Evolutionary conservation across 2,113 vertebrate species (phyloP).

Genomic region (Cromileptes altivelis): DNA sequence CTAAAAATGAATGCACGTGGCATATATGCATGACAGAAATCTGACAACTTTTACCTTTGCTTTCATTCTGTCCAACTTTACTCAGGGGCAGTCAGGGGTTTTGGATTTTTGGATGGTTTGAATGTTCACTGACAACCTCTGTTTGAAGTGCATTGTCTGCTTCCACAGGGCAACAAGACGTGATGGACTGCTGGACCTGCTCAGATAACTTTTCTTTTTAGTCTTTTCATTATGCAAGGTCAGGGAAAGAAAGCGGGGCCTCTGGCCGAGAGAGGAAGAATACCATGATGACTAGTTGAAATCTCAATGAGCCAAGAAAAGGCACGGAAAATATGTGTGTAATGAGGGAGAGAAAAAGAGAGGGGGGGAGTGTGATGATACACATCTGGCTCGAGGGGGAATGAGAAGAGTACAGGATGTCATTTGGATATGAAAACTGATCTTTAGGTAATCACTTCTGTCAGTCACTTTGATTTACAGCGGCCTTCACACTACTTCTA

Average conservation of each 20-base stretch:
- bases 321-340: constrained; percentile 62
- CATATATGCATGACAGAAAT: neutral
- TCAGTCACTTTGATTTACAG: constrained; percentile 44
- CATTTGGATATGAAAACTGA: constrained; percentile 28
- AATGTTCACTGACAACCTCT: neutral
- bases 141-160: neutral
- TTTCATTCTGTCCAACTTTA: neutral
- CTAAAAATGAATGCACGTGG: neutral
- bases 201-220: constrained; percentile 26
- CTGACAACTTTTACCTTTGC: neutral
- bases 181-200: neutral
- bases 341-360: constrained; percentile 42
- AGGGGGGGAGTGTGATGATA: constrained; percentile 28
- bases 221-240: constrained; percentile 27
- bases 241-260: constrained; percentile 17
- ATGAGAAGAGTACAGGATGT: constrained; percentile 29
- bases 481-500: neutral
- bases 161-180: neutral
- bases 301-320: constrained; percentile 65
- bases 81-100: neutral
- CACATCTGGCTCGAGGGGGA: constrained; percentile 54
- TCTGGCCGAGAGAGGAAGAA: constrained; percentile 26
- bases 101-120: neutral
- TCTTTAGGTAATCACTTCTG: constrained; percentile 32
- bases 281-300: constrained; percentile 20